A percentile compares a stretch with the other conserved stretches of the same genome.
These are phyloP conservation scores for Drosophila atripex DNA, from an alignment of 2,888 invertebrate species.

Conservation along the genomic window DNA sequence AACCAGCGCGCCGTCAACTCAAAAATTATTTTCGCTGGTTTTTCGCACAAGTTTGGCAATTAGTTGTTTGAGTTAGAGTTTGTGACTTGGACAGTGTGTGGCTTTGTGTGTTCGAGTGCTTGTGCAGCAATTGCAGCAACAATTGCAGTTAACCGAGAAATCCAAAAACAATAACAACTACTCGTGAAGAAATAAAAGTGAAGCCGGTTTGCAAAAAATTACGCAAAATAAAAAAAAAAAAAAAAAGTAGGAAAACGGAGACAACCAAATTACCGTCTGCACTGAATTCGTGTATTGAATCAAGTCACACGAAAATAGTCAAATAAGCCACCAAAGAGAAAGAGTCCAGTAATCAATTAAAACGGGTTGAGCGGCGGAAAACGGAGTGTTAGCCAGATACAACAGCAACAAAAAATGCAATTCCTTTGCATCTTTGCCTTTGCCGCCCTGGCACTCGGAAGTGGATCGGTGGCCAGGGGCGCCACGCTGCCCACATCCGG, in stretches of 20 bases:
- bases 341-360: conserved; percentile 61
- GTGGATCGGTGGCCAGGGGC: conserved; percentile 57
- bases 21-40: conserved; percentile 24
- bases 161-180: conserved; percentile 38
- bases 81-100: no score
- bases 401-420: conserved; percentile 65
- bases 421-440: conserved; percentile 65
- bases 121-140: conserved; percentile 70
- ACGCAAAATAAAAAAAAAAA: conserved; percentile 62
- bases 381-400: conserved; percentile 25
- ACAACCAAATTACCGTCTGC: conserved; percentile 47
- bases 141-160: conserved; percentile 78
- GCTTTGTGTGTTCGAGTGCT: conserved; percentile 17
- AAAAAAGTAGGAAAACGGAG: conserved; percentile 23
- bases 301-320: conserved; percentile 49
- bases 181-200: conserved; percentile 66
- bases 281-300: conserved; percentile 50
- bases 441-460: conserved; percentile 76
- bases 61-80: conserved; percentile 49
- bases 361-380: conserved; percentile 56
- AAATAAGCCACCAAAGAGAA: conserved; percentile 29
- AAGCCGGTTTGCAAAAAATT: conserved; percentile 77
- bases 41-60: conserved; percentile 56
- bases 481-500: conserved; percentile 59
- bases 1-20: conserved; percentile 70